These are phyloP conservation scores for Rissa tridactyla DNA, from an alignment of 2,113 vertebrate genomes.

Conservation along the genomic window DNA sequence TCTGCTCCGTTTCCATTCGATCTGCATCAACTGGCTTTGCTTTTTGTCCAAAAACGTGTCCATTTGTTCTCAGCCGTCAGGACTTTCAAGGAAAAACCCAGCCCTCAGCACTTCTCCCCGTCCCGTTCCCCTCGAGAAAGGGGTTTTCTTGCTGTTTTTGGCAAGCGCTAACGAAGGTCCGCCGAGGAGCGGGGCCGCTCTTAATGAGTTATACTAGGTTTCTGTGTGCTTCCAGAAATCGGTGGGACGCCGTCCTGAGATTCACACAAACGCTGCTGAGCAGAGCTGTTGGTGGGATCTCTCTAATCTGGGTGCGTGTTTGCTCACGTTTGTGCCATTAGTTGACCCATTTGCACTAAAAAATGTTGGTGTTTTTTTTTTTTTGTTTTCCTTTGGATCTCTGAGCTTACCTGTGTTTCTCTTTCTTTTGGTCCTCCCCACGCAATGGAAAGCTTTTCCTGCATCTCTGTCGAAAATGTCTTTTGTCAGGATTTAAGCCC, in stretches of 20 bases:
- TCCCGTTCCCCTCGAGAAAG: background rate
- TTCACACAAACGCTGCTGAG: background rate
- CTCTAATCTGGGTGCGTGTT: background rate
- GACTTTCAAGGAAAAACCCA: background rate
- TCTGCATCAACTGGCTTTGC: background rate
- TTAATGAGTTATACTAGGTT: background rate
- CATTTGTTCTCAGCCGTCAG: background rate
- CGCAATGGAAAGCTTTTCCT: rapidly evolving
- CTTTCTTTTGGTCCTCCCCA: background rate
- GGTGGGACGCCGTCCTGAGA: background rate
- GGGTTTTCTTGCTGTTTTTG: background rate
- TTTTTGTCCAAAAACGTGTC: background rate
- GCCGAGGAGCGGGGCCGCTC: background rate
- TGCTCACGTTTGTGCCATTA: constrained; percentile 40
- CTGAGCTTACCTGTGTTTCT: background rate
- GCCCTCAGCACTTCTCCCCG: rapidly evolving
- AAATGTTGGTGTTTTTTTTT: background rate
- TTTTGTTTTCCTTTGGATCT: background rate
- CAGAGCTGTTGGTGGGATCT: background rate
- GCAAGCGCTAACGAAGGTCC: rapidly evolving
- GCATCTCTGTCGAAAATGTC: background rate
- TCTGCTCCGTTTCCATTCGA: rapidly evolving
- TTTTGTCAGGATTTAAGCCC: background rate
- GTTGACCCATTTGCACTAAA: constrained; percentile 63
- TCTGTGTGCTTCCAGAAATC: constrained; percentile 46